Percentiles rank a stretch among this genome's conserved stretches.
Evolutionary conservation across 2,113 vertebrate species (phyloP).

Genomic region (Hypanus sabinus): DNA sequence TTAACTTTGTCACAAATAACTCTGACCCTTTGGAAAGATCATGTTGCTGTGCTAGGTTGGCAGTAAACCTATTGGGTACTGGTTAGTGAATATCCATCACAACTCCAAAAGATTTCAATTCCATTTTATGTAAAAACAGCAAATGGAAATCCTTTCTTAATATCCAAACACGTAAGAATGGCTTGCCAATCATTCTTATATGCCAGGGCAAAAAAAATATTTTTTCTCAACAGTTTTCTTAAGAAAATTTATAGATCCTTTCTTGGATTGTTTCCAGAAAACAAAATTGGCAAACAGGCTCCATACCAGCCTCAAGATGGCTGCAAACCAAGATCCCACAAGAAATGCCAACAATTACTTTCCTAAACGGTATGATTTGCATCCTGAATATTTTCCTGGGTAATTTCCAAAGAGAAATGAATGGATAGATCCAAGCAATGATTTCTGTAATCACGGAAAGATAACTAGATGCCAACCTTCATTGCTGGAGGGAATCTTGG

Average conservation of each 20-base stretch:
- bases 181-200: background rate
- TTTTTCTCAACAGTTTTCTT: background rate
- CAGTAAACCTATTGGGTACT: too few species aligned
- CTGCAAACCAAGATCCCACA: background rate
- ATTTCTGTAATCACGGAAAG: background rate
- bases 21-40: too few species aligned
- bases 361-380: background rate
- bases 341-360: background rate
- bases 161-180: background rate
- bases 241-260: background rate
- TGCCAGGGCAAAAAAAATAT: background rate
- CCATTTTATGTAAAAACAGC: background rate
- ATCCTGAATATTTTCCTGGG: background rate
- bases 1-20: too few species aligned
- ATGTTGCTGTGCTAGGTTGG: too few species aligned
- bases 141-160: background rate
- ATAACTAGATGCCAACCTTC: background rate
- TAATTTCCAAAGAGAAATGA: background rate
- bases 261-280: background rate
- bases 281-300: background rate
- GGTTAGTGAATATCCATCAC: too few species aligned
- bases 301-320: background rate
- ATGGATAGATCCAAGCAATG: background rate
- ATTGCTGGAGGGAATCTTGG: background rate
- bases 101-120: background rate